Conservation (phyloP, 2,797 vertebrate genomes). For the Carduelis carduelis region DNA sequence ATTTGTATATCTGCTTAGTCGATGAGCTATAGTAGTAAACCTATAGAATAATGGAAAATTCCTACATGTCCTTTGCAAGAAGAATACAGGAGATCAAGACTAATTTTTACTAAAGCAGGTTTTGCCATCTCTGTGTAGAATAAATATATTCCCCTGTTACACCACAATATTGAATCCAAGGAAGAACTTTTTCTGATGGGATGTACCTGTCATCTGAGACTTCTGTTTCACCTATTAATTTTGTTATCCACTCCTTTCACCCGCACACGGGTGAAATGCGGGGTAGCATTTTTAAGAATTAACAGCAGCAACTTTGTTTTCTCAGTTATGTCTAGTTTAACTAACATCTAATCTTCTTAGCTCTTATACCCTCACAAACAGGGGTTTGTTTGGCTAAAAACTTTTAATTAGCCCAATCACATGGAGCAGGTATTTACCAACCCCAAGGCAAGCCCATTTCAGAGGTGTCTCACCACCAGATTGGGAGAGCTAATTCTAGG, state of each 20-base stretch:
- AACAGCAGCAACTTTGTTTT: conserved; percentile 68
- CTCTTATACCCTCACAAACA: conserved; percentile 71
- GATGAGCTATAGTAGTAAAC: not conserved
- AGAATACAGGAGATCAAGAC: not conserved
- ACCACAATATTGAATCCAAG: not conserved
- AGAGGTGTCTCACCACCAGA: conserved; percentile 19
- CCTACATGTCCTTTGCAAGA: not conserved
- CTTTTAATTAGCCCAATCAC: conserved; percentile 68
- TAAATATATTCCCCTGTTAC: not conserved
- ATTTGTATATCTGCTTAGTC: not conserved
- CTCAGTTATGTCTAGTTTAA: conserved; percentile 62
- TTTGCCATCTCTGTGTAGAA: not conserved
- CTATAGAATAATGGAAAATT: not conserved
- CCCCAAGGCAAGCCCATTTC: conserved; percentile 37
- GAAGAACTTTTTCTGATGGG: not conserved
- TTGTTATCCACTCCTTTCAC: not conserved
- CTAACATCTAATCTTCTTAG: conserved; percentile 77
- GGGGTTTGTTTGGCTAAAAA: conserved; percentile 71
- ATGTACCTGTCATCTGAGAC: not conserved
- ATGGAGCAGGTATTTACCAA: conserved; percentile 63
- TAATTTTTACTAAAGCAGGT: not conserved
- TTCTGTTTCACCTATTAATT: conserved; percentile 21
- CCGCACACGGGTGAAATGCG: accelerated
- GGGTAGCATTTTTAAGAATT: conserved; percentile 51
- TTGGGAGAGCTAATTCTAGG: not conserved